A percentile compares a stretch with the other conserved stretches of the same genome.
Conservation (phyloP, 2,888 invertebrate species). For the Drosophila robusta region DNA sequence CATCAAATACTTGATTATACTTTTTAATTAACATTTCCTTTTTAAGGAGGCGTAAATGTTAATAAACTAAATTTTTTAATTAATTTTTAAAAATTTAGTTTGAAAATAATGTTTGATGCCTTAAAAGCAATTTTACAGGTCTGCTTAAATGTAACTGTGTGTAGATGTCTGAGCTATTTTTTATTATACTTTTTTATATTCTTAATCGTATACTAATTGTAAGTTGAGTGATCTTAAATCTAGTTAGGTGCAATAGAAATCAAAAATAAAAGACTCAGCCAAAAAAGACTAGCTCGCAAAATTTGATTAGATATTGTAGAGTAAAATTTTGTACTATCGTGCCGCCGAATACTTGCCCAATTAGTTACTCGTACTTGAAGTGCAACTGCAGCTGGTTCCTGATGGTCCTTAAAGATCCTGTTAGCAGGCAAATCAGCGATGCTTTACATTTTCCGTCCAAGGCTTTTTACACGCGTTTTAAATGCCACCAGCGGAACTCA, state of each 20-base stretch:
- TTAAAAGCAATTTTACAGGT: slow-evolving; percentile 19
- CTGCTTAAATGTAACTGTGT: slow-evolving; percentile 37
- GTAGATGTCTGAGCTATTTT: slow-evolving; percentile 38
- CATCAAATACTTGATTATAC: no score
- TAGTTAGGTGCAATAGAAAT: slow-evolving; percentile 43
- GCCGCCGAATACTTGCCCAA: slow-evolving; percentile 49
- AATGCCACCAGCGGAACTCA: slow-evolving; percentile 40
- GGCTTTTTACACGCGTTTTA: slow-evolving; percentile 45
- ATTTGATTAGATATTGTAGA: slow-evolving; percentile 19
- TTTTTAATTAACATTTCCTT: no score
- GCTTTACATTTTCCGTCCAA: slow-evolving; percentile 68
- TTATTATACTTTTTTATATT: slow-evolving; percentile 11
- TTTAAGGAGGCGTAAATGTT: no score
- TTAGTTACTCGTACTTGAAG: slow-evolving; percentile 44
- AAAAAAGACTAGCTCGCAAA: slow-evolving; percentile 45
- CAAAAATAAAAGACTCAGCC: slow-evolving; percentile 47
- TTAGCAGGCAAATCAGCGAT: slow-evolving; percentile 27
- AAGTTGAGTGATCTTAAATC: slow-evolving; percentile 51
- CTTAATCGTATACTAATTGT: slow-evolving; percentile 23
- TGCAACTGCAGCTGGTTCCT: slow-evolving; percentile 46
- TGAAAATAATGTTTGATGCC: background rate
- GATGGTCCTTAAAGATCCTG: slow-evolving; percentile 8
- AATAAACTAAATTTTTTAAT: no score
- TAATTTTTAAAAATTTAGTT: no score
- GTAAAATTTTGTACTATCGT: slow-evolving; percentile 26